Evolutionary conservation across 1,140 invertebrate genomes (phyloP).

Genomic region (Drosophila ficusphila): DNA sequence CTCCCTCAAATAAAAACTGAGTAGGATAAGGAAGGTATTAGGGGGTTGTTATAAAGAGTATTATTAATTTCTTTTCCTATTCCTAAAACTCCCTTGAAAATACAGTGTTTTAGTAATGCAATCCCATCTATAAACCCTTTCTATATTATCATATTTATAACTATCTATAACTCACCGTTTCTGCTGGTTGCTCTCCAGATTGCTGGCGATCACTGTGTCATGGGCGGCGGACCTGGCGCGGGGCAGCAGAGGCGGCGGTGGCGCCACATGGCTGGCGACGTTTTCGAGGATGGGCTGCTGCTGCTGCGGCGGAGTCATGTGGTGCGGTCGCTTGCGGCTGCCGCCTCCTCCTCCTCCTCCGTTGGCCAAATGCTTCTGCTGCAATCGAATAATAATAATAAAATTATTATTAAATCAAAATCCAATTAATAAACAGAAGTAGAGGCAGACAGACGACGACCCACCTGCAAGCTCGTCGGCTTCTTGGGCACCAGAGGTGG

Average conservation of each 20-base stretch:
- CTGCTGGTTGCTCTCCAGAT: constrained; percentile 77
- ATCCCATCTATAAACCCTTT: too few relatives aligned
- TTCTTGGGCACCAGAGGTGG: constrained; percentile 74
- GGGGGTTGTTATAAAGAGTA: too few relatives aligned
- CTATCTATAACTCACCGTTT: constrained; percentile 59
- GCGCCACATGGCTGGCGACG: constrained; percentile 18
- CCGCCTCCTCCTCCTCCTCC: constrained; percentile 33
- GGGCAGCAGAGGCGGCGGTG: constrained; percentile 54
- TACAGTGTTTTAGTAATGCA: too few relatives aligned
- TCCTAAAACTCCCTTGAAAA: too few relatives aligned
- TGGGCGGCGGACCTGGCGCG: constrained; percentile 52
- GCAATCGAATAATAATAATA: background rate
- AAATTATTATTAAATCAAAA: too few relatives aligned
- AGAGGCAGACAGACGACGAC: constrained; percentile 23
- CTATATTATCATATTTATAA: too few relatives aligned
- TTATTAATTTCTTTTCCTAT: too few relatives aligned
- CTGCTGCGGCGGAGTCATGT: constrained; percentile 61
- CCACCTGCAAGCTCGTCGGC: constrained; percentile 76
- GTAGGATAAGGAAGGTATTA: too few relatives aligned
- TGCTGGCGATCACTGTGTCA: constrained; percentile 69
- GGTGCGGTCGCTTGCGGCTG: constrained; percentile 75
- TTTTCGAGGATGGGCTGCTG: constrained; percentile 74
- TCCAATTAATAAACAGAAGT: constrained; percentile 21
- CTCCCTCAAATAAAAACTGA: too few relatives aligned
- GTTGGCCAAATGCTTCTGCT: constrained; percentile 54